phyloP scores from a whole-genome alignment of 2,113 vertebrate species.

The Mionectes macconnelli region DNA sequence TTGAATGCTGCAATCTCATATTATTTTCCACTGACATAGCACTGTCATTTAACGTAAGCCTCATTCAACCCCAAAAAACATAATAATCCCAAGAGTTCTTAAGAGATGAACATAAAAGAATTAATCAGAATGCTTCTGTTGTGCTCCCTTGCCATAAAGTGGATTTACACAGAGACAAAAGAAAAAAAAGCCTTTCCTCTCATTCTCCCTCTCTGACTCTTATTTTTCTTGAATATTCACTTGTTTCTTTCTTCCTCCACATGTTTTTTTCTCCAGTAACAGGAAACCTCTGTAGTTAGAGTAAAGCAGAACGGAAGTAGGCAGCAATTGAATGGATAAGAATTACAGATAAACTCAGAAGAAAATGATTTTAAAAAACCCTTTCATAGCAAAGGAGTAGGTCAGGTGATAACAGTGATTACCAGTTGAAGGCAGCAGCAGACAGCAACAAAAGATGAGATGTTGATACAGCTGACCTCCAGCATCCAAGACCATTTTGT shows the following conservation, averaged over 20 bases:
- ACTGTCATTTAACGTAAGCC: neutral
- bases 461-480: neutral
- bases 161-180: neutral
- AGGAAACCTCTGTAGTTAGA: neutral
- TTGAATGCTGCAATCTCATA: neutral
- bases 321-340: neutral
- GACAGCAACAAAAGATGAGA: neutral
- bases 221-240: neutral
- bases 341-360: neutral
- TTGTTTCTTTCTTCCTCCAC: neutral
- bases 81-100: neutral
- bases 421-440: neutral
- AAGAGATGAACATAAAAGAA: neutral
- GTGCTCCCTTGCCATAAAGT: neutral
- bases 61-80: neutral
- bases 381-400: neutral
- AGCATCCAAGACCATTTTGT: neutral
- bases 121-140: neutral
- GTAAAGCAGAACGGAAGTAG: neutral
- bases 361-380: neutral
- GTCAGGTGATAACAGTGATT: neutral
- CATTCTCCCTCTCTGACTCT: neutral
- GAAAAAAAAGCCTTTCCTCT: rapidly evolving
- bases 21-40: neutral
- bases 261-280: neutral